These are phyloP conservation scores for Prolemur simus DNA, from an alignment of 2,113 vertebrate species.

Conservation along the genomic window DNA sequence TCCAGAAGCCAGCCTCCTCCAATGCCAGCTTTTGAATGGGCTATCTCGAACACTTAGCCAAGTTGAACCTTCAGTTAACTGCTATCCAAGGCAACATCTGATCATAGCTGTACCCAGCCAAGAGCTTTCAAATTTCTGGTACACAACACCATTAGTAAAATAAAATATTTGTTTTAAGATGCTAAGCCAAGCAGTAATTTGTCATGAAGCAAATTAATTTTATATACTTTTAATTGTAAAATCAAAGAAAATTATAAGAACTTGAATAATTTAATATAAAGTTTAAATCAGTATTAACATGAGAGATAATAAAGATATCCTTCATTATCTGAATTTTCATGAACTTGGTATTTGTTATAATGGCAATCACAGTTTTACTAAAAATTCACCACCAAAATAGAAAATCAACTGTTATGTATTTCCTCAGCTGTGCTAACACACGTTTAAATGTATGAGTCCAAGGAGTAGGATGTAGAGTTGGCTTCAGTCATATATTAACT, in stretches of 20 bases:
- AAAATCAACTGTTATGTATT: background rate
- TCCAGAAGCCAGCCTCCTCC: rapidly evolving
- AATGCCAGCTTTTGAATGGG: background rate
- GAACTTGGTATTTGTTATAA: background rate
- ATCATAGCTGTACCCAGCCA: background rate
- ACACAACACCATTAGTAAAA: background rate
- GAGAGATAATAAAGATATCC: background rate
- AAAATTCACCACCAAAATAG: background rate
- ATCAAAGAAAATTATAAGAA: constrained; percentile 3
- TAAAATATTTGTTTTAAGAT: background rate
- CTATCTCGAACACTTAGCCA: background rate
- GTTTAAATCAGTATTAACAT: background rate
- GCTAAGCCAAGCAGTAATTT: background rate
- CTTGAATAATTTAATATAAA: background rate
- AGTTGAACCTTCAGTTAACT: background rate
- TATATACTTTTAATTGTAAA: background rate
- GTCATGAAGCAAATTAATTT: background rate
- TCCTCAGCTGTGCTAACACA: background rate
- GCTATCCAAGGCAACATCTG: background rate
- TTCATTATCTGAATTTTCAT: background rate
- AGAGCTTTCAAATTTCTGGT: background rate
- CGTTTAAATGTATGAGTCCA: background rate
- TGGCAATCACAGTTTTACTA: background rate
- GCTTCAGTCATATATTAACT: background rate
- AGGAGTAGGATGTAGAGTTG: background rate